These are phyloP conservation scores for Pipistrellus kuhlii DNA, from an alignment of 2,797 vertebrate genomes.

Conservation along the genomic window DNA sequence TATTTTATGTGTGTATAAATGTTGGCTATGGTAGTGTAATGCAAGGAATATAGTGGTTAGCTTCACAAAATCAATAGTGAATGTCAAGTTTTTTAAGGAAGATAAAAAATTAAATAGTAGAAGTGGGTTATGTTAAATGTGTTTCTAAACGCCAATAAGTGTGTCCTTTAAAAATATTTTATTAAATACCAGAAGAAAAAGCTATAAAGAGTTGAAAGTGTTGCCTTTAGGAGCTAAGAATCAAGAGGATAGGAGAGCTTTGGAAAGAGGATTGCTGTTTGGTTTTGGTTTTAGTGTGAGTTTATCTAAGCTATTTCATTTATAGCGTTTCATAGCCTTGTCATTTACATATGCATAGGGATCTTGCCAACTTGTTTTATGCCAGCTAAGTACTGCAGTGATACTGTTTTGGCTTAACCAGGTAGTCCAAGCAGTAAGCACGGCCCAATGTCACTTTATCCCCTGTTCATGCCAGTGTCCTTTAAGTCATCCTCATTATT, in stretches of 20 bases:
- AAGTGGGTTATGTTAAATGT: background rate
- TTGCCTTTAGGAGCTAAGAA: background rate
- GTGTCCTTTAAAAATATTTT: background rate
- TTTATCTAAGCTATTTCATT: background rate
- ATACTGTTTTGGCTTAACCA: background rate
- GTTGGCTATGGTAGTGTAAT: background rate
- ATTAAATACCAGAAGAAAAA: background rate
- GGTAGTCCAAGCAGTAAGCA: background rate
- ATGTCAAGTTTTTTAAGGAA: background rate
- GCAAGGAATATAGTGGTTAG: background rate
- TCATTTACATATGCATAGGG: background rate
- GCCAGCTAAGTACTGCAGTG: background rate
- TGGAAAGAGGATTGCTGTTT: rapidly evolving
- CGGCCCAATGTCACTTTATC: background rate
- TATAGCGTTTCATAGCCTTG: background rate
- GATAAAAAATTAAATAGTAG: background rate
- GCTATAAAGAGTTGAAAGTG: background rate
- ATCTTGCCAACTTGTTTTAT: background rate
- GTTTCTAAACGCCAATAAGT: background rate
- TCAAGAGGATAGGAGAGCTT: background rate
- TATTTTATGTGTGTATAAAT: background rate
- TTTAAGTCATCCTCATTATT: background rate
- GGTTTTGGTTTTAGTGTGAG: background rate
- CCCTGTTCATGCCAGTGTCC: background rate
- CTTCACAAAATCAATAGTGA: background rate